Evolutionary conservation across 1,140 invertebrate genomes (phyloP).

Genomic region (Pararge aegeria): DNA sequence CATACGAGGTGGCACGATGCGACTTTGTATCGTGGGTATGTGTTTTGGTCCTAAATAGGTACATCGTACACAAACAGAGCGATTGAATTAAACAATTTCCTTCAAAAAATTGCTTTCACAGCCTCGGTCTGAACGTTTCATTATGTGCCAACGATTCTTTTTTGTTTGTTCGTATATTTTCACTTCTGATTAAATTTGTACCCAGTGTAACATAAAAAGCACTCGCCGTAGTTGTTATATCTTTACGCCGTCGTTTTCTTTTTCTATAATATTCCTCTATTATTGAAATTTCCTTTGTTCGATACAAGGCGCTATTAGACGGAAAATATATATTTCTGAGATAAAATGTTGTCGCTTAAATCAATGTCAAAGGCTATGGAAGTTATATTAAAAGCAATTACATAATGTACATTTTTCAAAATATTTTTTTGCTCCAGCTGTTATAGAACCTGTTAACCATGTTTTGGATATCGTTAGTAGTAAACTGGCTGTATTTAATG

Average conservation of each 20-base stretch:
- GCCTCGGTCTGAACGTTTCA: slow-evolving; percentile 19
- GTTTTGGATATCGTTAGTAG: too few relatives aligned
- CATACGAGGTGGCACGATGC: too few relatives aligned
- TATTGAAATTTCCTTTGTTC: slow-evolving; percentile 10
- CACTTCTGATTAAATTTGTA: slow-evolving; percentile 29
- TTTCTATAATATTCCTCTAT: slow-evolving; percentile 5
- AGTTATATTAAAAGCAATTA: neutral
- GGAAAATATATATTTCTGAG: neutral
- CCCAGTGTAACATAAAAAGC: slow-evolving; percentile 17
- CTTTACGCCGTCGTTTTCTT: slow-evolving; percentile 4
- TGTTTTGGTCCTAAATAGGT: too few relatives aligned
- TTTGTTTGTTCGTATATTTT: slow-evolving; percentile 22
- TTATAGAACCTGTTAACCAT: too few relatives aligned
- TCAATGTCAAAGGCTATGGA: neutral
- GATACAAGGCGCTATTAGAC: slow-evolving; percentile 1
- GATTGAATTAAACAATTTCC: slow-evolving; percentile 17
- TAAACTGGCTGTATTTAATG: too few relatives aligned
- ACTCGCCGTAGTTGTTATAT: slow-evolving; percentile 6
- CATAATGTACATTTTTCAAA: neutral
- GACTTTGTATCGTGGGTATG: too few relatives aligned
- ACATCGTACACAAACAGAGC: slow-evolving; percentile 7
- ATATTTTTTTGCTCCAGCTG: too few relatives aligned
- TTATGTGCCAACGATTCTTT: slow-evolving; percentile 26
- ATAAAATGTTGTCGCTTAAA: neutral
- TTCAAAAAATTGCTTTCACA: slow-evolving; percentile 21